These are phyloP conservation scores for Chouioia cunea DNA, from an alignment of 2,888 invertebrate genomes.

Conservation along the genomic window DNA sequence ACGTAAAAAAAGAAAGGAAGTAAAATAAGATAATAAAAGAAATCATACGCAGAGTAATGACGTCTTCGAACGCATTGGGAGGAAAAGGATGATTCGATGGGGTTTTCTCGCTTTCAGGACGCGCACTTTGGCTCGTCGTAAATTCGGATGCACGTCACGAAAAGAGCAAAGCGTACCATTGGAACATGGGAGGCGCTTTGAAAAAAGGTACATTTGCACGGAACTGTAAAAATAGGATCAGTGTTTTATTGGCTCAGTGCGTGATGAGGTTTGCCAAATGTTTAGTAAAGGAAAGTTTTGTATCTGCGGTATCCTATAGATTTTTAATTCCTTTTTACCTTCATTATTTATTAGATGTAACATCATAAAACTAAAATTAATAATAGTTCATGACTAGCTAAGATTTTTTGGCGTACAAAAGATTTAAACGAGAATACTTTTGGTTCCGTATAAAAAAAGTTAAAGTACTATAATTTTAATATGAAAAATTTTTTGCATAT, in stretches of 20 bases:
- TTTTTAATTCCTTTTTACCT: no score
- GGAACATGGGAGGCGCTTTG: background rate
- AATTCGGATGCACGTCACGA: slow-evolving; percentile 48
- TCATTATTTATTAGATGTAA: background rate
- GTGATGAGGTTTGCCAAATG: slow-evolving; percentile 45
- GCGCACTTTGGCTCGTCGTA: slow-evolving; percentile 32
- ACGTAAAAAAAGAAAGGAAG: slow-evolving; percentile 32
- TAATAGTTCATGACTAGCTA: no score
- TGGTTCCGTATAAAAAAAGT: no score
- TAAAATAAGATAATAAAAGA: slow-evolving; percentile 13
- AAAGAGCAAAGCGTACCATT: slow-evolving; percentile 2
- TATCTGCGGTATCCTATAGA: no score
- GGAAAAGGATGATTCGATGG: slow-evolving; percentile 36
- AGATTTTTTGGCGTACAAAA: no score
- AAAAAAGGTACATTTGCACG: slow-evolving; percentile 37
- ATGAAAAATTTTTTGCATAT: no score
- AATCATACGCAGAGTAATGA: slow-evolving; percentile 18
- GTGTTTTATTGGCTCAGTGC: slow-evolving; percentile 45
- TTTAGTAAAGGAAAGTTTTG: slow-evolving; percentile 30
- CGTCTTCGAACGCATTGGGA: slow-evolving; percentile 26
- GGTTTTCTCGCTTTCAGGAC: background rate
- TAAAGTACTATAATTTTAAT: no score
- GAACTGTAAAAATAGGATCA: slow-evolving; percentile 49
- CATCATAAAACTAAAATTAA: background rate
- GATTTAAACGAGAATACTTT: no score